Evolutionary conservation across 2,113 vertebrate genomes (phyloP), one percentile per base, ranked within the genome.

Genomic region (Dunckerocampus dactyliophorus): DNA sequence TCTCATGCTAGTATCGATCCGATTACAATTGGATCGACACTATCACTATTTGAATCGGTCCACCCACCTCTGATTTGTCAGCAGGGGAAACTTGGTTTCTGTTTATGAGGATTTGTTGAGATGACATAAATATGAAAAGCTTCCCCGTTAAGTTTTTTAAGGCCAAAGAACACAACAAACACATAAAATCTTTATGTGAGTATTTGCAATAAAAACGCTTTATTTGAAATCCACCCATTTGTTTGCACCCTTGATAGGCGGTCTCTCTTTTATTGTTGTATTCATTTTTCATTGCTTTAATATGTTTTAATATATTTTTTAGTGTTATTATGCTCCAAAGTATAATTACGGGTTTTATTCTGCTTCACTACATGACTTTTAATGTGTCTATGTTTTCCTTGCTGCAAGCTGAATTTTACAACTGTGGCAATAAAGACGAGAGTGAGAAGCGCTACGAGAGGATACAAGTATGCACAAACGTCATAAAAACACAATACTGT

Each of bases 351-450:
- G 42, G 45, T 65, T 67, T 65, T 74, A 67, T 60, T 53, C n/a
- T 39, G 3, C 60, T 63, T 61, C 50, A 54, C 19, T 48, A 50
- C 22, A 63, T 64, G 53, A 60, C n/a, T 59, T 74, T 76, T 73
- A 61, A 62, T 71, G 57, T 20, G 10, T 37, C 17, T 19, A 4
- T 31, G 17, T 17, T 55, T 37, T n/a, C 31, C 9, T 19, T 24
- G 46, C 47, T 47, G 53, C 43, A 14, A 58, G 54, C 14, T 43
- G 48, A 28, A 62, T 69, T 73, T 62, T 63, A 70, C 51, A 62
- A 69, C 24, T 39, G 71, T 68, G 56, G 56, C 43, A 46, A 57
- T 79, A 72, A 76, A 76, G 56, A 46, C 20, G 15, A 12, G 67
- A 34, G 19, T 4, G 2, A 69, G 47, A 8, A 65, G 76, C 12